Conservation (phyloP, 1,140 invertebrate genomes). For the Archivesica marissinica region DNA sequence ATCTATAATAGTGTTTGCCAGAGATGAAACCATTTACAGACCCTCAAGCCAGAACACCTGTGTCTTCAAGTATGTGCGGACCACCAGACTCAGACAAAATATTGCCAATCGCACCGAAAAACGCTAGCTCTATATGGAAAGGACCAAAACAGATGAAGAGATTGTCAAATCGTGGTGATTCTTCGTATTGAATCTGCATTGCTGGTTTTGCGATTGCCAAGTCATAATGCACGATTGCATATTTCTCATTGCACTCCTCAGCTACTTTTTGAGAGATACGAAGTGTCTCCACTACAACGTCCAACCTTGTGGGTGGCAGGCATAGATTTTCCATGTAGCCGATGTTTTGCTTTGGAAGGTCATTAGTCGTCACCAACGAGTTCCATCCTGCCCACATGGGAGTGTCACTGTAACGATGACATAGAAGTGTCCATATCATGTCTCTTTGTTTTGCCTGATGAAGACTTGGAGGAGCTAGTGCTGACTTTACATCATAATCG, state of each 20-base stretch:
- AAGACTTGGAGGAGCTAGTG: background rate
- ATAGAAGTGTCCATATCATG: background rate
- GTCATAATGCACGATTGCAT: conserved; percentile 78
- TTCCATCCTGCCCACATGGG: background rate
- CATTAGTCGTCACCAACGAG: background rate
- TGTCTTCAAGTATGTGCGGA: conserved; percentile 82
- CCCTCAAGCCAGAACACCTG: conserved; percentile 82
- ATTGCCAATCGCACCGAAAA: conserved; percentile 85
- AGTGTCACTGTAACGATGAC: too few relatives aligned
- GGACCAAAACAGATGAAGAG: conserved; percentile 84
- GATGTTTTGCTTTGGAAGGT: background rate
- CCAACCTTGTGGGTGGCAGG: background rate
- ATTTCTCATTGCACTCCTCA: background rate
- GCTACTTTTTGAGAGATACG: background rate
- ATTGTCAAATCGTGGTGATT: conserved; percentile 80
- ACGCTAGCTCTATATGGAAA: conserved; percentile 85
- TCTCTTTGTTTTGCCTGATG: background rate
- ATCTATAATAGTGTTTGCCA: conserved; percentile 85
- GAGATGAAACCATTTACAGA: conserved; percentile 83
- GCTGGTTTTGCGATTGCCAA: conserved; percentile 83
- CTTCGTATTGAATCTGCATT: conserved; percentile 80
- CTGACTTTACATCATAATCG: background rate
- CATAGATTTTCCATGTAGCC: background rate
- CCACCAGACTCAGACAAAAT: conserved; percentile 83
- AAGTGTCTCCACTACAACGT: background rate